Base-by-base conservation (phyloP, 2,797 vertebrate species). In the Ambastaia sidthimunki region DNA sequence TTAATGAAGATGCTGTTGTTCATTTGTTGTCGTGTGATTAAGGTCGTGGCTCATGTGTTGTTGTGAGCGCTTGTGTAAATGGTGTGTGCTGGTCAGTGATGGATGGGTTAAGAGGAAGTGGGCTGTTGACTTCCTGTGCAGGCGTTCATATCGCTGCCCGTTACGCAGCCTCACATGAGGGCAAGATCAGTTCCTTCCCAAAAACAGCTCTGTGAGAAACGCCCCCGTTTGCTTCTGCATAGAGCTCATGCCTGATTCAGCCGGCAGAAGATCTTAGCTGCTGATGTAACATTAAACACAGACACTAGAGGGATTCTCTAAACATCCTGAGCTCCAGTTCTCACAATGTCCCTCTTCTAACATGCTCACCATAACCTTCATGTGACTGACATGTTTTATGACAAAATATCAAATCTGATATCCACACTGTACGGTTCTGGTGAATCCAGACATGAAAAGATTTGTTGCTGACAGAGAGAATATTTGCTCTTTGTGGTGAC, bases 71-170 rank as follows among this genome's bases (percentile, higher is more conserved):
- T 44, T 48, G 65, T 63, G 76, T 71, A 52, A 78, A n/a, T 16
- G n/a, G n/a, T n/a, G n/a, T n/a, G n/a, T n/a, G n/a, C n/a, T n/a
- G n/a, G 65, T 41, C 11, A 63, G 77, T 71, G 82, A 88, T 80
- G 83, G 84, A 87, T 89, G 90, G 85, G 85, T 90, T 89, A 92
- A 90, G 90, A 90, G 92, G 93, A 93, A 93, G 91, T 91, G 74
- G 76, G 82, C 80, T 83, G 74, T 86, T 86, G 71, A 88, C 88
- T 89, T 89, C 85, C 88, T 86, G 86, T 89, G 82, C 65, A 78
- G 68, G 73, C 34, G 70, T 66, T 55, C 62, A 66, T 68, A 76
- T 78, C 83, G 77, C 68, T 88, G 85, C 78, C 69, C 79, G 74
- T 85, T 84, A 75, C 79, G 62, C 81, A 78, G 82, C 65, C 81